Base-by-base conservation (phyloP, 2,797 vertebrate species). In the Saxicola maurus region DNA sequence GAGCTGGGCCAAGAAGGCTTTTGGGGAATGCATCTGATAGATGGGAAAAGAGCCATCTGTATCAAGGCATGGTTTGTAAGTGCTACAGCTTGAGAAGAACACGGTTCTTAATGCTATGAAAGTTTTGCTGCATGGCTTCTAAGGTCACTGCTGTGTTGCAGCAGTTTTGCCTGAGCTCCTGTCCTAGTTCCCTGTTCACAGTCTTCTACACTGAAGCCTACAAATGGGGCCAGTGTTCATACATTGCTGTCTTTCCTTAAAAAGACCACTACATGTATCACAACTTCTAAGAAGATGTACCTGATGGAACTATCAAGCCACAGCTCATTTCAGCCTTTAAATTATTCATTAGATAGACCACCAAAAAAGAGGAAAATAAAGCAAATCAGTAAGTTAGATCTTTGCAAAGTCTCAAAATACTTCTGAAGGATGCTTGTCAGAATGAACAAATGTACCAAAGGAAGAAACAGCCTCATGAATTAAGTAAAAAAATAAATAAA, bases 401-500 rank as follows among this genome's bases (percentile, higher is more conserved):
- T 42, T 82, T 12, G 43, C 30, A 55, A 56, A 92, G 31, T 51
- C 25, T 49, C 9, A 24, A 40, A 62, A 78, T 17, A 74, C 49
- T 74, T 94, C 76, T 52, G 64, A 92, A 69, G 56, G 52, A 42
- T 73, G 55, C 62, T 86, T 73, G 59, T 92, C 73, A 90, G 87
- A 76, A 51, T 18, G 78, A 92, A 71, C 48, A 64, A 91, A 71
- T 7, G 13, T 67, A 87, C 31, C 20, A 67, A 87, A 92, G 79
- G 49, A 94, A 92, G 62, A 87, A 93, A 86, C 62, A 48, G 57
- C 56, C 81, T 88, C 74, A 71, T 43, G 89, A 96, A 94, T 94
- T 93, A 95, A 94, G 86, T 73, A 75, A 87, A 95, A 76, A 87
- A 87, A 78, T 37, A 87, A 95, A 94, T 81, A 94, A 90, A 86